phyloP scores from a whole-genome alignment of 2,888 invertebrate species.

The Brenthis hecate region DNA sequence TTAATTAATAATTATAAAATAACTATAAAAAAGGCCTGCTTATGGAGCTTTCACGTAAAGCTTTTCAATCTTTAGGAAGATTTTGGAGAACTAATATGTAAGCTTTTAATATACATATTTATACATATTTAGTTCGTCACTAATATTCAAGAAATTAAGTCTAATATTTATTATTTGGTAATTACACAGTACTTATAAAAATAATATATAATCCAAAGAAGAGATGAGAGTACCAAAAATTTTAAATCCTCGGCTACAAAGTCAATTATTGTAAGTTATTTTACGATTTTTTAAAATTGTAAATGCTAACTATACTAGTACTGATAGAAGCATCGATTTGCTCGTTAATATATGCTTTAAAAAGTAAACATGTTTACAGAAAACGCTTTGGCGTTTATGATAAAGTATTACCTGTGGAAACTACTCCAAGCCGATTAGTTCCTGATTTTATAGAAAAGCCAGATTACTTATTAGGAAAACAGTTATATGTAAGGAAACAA shows the following conservation, averaged over 20 bases:
- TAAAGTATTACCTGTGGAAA: slow-evolving; percentile 82
- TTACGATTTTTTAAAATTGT: neutral
- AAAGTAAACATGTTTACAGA: slow-evolving; percentile 46
- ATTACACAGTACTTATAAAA: slow-evolving; percentile 5
- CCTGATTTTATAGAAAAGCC: slow-evolving; percentile 87
- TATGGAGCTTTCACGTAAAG: slow-evolving; percentile 38
- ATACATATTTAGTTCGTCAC: neutral
- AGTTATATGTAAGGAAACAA: slow-evolving; percentile 56
- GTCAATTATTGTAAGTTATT: slow-evolving; percentile 59
- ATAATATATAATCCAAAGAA: slow-evolving; percentile 4
- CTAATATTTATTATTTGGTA: neutral
- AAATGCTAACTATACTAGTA: neutral
- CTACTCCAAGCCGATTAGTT: slow-evolving; percentile 83
- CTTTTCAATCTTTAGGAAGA: slow-evolving; percentile 51
- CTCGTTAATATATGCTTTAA: neutral
- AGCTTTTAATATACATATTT: slow-evolving; percentile 40
- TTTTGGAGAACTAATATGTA: slow-evolving; percentile 73
- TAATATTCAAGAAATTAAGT: slow-evolving; percentile 3
- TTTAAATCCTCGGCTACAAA: slow-evolving; percentile 55
- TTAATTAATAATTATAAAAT: neutral
- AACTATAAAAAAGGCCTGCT: neutral
- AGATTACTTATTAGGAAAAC: slow-evolving; percentile 76
- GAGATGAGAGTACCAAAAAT: slow-evolving; percentile 58
- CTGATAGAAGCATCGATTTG: too few relatives aligned
- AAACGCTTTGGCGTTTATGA: slow-evolving; percentile 83